These are phyloP conservation scores for Watsonalla binaria DNA, from an alignment of 2,888 invertebrate genomes.

Conservation along the genomic window DNA sequence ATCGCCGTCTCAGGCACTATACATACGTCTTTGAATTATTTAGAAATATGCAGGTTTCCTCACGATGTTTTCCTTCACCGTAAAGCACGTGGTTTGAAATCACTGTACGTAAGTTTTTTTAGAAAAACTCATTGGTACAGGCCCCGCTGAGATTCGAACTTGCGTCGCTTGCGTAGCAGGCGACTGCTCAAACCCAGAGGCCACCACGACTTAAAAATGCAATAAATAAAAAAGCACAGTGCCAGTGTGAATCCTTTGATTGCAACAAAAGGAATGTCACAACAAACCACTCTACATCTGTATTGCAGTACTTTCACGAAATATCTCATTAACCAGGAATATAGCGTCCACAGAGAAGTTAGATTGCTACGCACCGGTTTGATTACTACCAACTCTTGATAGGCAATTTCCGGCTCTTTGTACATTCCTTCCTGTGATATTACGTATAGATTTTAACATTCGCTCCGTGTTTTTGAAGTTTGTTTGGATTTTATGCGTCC, in stretches of 20 bases:
- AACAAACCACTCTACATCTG: constrained; percentile 7
- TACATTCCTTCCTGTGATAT: constrained; percentile 56
- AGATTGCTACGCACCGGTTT: constrained; percentile 56
- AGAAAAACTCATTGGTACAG: no score
- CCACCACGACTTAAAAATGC: no score
- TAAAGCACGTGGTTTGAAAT: no score
- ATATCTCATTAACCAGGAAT: constrained; percentile 60
- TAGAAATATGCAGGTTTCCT: no score
- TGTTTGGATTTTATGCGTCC: constrained; percentile 22
- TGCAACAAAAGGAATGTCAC: background rate
- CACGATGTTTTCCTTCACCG: no score
- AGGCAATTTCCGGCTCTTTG: constrained; percentile 76
- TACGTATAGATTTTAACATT: constrained; percentile 58
- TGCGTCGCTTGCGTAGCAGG: no score
- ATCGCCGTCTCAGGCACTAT: no score
- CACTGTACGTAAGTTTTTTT: no score
- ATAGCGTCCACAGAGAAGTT: constrained; percentile 59
- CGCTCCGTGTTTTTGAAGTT: constrained; percentile 44
- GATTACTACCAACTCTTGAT: constrained; percentile 63
- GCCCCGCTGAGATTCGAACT: no score
- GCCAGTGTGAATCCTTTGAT: background rate
- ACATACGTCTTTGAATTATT: no score
- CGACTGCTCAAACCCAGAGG: no score
- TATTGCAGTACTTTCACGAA: constrained; percentile 33
- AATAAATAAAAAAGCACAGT: background rate